phyloP scores from a whole-genome alignment of 2,113 vertebrate genomes.

The Empidonax traillii region DNA sequence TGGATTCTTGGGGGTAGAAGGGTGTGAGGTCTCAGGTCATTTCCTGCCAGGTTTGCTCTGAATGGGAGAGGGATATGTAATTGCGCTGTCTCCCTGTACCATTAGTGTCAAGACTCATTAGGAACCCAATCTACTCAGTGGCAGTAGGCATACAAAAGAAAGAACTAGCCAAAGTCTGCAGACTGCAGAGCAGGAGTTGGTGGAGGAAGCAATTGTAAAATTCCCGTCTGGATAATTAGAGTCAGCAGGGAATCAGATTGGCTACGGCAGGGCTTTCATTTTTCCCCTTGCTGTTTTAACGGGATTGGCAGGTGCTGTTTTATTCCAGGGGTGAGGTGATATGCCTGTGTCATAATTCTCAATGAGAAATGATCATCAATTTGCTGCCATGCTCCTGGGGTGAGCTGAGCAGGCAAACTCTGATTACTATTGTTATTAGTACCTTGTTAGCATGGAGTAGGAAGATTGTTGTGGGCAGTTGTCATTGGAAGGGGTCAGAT shows the following conservation, averaged over 20 bases:
- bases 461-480: not conserved
- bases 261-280: constrained; percentile 71
- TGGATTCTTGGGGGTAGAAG: constrained; percentile 66
- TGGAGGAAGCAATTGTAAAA: constrained; percentile 73
- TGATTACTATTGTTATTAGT: constrained; percentile 58
- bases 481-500: not conserved
- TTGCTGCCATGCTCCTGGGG: constrained; percentile 55
- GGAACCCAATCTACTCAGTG: constrained; percentile 72
- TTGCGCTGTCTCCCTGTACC: constrained; percentile 71
- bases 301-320: constrained; percentile 75
- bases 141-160: constrained; percentile 71
- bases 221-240: constrained; percentile 80
- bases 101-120: constrained; percentile 85
- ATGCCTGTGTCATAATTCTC: constrained; percentile 71
- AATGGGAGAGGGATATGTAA: constrained; percentile 63
- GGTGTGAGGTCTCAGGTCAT: constrained; percentile 73
- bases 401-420: constrained; percentile 38
- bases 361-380: constrained; percentile 72
- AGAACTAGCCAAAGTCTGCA: constrained; percentile 71
- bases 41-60: constrained; percentile 73
- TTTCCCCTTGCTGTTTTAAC: constrained; percentile 68
- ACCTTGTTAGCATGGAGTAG: constrained; percentile 23
- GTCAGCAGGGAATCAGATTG: constrained; percentile 76
- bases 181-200: constrained; percentile 61
- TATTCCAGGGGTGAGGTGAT: constrained; percentile 72